These are phyloP conservation scores for Suncus etruscus DNA, from an alignment of 2,113 vertebrate species.

Conservation along the genomic window DNA sequence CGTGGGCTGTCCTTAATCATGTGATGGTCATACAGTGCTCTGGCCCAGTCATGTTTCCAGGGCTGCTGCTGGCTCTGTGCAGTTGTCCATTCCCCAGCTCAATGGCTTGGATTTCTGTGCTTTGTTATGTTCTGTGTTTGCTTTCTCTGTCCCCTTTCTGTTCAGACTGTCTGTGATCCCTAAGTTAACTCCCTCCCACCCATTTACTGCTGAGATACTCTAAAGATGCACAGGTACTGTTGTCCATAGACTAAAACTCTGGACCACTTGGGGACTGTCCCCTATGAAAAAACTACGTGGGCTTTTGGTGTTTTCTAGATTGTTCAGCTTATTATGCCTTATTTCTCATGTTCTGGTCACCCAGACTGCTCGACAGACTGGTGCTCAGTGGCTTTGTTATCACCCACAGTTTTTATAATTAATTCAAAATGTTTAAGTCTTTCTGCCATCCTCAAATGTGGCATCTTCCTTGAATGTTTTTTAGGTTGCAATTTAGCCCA, in stretches of 20 bases:
- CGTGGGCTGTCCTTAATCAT: constrained; percentile 34
- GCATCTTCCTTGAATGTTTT: constrained; percentile 50
- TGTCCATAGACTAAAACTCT: constrained; percentile 29
- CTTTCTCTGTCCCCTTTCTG: constrained; percentile 12
- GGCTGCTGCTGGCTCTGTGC: not conserved
- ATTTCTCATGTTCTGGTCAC: constrained; percentile 31
- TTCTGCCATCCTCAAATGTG: constrained; percentile 36
- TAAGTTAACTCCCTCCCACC: constrained; percentile 16
- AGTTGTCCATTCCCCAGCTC: constrained; percentile 40
- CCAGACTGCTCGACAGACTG: not conserved
- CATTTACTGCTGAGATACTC: not conserved
- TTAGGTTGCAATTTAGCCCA: not conserved
- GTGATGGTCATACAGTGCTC: not conserved
- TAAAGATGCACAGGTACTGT: not conserved
- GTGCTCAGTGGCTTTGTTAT: too few species aligned
- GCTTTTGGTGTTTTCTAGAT: not conserved
- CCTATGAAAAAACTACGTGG: not conserved
- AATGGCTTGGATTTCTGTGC: constrained; percentile 49
- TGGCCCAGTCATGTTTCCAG: constrained; percentile 50
- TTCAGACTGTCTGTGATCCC: constrained; percentile 34
- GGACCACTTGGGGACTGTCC: not conserved
- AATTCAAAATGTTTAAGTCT: not conserved
- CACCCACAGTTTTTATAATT: not conserved
- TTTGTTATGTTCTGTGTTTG: constrained; percentile 55
- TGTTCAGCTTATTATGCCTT: constrained; percentile 8